Evolutionary conservation across 2,888 invertebrate genomes (phyloP).

Genomic region (Seira sanloemensis): DNA sequence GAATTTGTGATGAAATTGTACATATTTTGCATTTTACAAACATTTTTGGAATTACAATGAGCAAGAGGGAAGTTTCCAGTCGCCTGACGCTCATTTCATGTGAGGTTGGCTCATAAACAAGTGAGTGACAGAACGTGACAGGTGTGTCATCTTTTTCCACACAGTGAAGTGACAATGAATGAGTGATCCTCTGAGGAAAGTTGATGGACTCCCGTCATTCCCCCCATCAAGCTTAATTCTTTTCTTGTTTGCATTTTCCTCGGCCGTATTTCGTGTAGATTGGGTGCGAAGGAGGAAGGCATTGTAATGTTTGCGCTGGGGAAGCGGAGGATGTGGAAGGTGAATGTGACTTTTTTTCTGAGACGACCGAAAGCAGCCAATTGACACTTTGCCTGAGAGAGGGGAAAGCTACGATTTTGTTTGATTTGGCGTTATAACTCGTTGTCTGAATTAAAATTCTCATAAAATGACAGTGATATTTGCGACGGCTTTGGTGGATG

Average conservation of each 20-base stretch:
- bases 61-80: neutral
- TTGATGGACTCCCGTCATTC: slow-evolving; percentile 37
- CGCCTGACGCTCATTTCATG: neutral
- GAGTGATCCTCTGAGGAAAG: slow-evolving; percentile 54
- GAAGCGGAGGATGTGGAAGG: neutral
- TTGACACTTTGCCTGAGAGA: too few species aligned
- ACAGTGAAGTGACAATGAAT: slow-evolving; percentile 46
- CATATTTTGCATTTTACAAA: too few species aligned
- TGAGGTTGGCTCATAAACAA: neutral
- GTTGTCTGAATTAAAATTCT: too few species aligned
- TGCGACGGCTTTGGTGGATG: neutral
- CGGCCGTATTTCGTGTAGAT: neutral
- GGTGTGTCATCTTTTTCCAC: slow-evolving; percentile 41
- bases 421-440: too few species aligned
- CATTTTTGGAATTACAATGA: too few species aligned
- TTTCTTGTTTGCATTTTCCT: neutral
- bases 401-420: too few species aligned
- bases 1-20: too few species aligned
- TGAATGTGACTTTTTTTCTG: slow-evolving; percentile 2
- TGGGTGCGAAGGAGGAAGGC: neutral
- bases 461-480: slow-evolving; percentile 32
- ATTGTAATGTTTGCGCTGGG: too few species aligned
- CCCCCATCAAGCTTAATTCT: too few species aligned
- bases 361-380: too few species aligned
- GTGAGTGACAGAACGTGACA: slow-evolving; percentile 45